A percentile compares a stretch with the other conserved stretches of the same genome.
phyloP scores from a whole-genome alignment of 2,888 invertebrate species.

The Allacma fusca region DNA sequence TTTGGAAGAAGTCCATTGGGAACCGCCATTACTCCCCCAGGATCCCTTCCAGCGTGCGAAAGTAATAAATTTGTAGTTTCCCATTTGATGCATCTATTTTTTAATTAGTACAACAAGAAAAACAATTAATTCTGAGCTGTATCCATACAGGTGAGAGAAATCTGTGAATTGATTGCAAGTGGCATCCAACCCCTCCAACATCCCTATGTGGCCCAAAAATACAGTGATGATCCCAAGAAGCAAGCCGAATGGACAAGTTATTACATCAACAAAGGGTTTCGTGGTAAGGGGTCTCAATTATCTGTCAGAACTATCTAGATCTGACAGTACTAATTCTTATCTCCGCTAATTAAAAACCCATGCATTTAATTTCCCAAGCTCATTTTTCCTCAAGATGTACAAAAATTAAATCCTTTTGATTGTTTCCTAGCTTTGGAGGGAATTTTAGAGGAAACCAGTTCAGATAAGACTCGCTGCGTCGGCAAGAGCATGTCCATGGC shows the following conservation, averaged over 20 bases:
- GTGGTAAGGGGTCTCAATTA: conserved; percentile 65
- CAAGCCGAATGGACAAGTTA: conserved; percentile 93
- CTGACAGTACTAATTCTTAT: no score
- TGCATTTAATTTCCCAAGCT: no score
- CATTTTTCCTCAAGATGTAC: no score
- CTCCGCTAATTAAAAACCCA: no score
- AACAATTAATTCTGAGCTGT: conserved; percentile 70
- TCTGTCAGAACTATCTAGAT: not conserved
- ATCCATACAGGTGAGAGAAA: conserved; percentile 78
- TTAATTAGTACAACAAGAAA: no score
- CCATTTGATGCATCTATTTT: no score
- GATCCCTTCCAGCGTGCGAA: conserved; percentile 33
- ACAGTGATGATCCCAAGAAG: conserved; percentile 76
- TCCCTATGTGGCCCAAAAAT: conserved; percentile 80
- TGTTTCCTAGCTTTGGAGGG: conserved; percentile 79
- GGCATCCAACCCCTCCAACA: conserved; percentile 98
- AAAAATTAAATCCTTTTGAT: not conserved
- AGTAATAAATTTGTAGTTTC: conserved; percentile 70
- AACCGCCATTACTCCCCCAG: conserved; percentile 85
- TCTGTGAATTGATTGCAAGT: conserved; percentile 89
- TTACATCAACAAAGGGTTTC: conserved; percentile 89
- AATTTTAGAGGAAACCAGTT: conserved; percentile 73
- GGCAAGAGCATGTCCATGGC: conserved; percentile 94
- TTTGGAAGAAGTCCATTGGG: conserved; percentile 89
- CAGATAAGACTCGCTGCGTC: conserved; percentile 89